Percentiles rank a stretch among this genome's conserved stretches.
These are phyloP conservation scores for Neolamprologus variostigma DNA, from an alignment of 2,113 vertebrate genomes.

Conservation along the genomic window DNA sequence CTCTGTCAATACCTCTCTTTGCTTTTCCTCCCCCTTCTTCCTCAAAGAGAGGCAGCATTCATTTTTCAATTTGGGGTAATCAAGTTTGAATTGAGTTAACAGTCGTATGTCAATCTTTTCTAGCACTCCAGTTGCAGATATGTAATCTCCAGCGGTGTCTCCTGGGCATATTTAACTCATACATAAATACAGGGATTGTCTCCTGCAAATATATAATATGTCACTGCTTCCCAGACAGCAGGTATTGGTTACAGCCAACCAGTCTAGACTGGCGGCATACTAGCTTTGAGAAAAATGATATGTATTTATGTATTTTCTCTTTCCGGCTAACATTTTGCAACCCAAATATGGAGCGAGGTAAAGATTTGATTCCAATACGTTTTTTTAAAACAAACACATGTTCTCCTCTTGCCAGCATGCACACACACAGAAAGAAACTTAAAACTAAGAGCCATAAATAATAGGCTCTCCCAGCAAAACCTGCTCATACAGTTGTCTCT, in stretches of 20 bases:
- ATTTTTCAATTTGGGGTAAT: slow-evolving; percentile 72
- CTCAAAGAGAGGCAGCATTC: slow-evolving; percentile 61
- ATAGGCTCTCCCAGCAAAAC: neutral
- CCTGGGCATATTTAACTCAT: slow-evolving; percentile 70
- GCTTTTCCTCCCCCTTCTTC: neutral
- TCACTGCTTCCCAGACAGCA: slow-evolving; percentile 64
- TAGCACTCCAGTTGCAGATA: slow-evolving; percentile 67
- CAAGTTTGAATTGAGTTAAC: slow-evolving; percentile 71
- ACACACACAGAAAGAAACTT: neutral
- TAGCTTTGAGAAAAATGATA: slow-evolving; percentile 32
- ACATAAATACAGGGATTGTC: slow-evolving; percentile 77
- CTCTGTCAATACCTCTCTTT: slow-evolving; percentile 24
- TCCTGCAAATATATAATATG: slow-evolving; percentile 70
- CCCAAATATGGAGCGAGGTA: neutral
- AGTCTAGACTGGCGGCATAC: slow-evolving; percentile 63
- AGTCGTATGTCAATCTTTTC: slow-evolving; percentile 68
- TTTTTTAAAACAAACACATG: neutral
- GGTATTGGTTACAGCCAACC: slow-evolving; percentile 61
- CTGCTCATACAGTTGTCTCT: neutral
- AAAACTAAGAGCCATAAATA: neutral
- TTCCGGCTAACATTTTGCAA: neutral
- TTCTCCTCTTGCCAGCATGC: neutral
- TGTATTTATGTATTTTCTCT: slow-evolving; percentile 30
- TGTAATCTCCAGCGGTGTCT: slow-evolving; percentile 64
- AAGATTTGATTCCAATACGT: neutral